Base-by-base conservation (phyloP, 2,888 invertebrate genomes). In the Pimpla rufipes region DNA sequence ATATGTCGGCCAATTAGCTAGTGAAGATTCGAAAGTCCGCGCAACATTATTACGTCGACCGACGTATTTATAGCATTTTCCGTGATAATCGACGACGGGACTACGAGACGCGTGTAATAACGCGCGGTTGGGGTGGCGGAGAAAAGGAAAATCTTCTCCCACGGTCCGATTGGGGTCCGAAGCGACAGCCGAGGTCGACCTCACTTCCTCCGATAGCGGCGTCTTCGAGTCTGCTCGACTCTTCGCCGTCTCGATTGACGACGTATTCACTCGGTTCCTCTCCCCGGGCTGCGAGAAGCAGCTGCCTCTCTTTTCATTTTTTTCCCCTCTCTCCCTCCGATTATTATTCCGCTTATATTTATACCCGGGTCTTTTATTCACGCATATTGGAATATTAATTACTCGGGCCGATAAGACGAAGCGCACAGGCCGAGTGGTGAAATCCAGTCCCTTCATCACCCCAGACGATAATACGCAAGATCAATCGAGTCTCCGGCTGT, bases 191-290 rank as follows among this genome's bases (percentile, higher is more conserved):
- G 90, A 90, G 91, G 90, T 93, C 90, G 93, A 93, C 93, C 93
- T 90, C 92, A 92, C 93, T 93, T 93, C 93, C 93, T 92, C 88
- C 89, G 93, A 93, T 93, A 93, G 92, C 90, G 90, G 90, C 89
- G 89, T 90, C 91, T 90, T 87, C 85, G 88, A 88, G 90, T 91
- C 91, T 90, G 87, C 87, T 74, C 62, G 87, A 87, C 87, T 88
- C 87, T 87, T 86, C 50, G 29, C 67, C 52, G 45, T 68, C 45
- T 50, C 37, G 66, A 45, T 3, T 66, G 66, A 42, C 18, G 52
- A 76, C 73, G 45, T 57, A 79, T 55, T 82, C 83, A 52, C 55
- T 66, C 52, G 8, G 18, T 73, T 75, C 23, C 68, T 59, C 59
- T 29, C 70, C 29, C 5, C 29, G 3, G n/a, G 1, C 37, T 37